These are phyloP conservation scores for Timandra comae DNA, from an alignment of 2,888 invertebrate genomes.

Conservation along the genomic window DNA sequence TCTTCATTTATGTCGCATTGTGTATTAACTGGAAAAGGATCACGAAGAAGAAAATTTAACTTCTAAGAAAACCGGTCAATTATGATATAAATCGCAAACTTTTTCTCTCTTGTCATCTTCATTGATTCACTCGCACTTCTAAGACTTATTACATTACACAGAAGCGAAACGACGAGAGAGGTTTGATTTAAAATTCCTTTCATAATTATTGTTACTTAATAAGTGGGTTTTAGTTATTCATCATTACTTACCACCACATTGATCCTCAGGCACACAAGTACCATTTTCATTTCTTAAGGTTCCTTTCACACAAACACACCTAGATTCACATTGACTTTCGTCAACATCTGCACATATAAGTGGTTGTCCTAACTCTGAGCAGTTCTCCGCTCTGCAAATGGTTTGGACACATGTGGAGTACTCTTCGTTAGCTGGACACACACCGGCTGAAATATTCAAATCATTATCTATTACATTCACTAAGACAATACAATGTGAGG, in stretches of 20 bases:
- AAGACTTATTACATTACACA: too few species aligned
- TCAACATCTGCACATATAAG: constrained; percentile 14
- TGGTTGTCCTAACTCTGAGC: constrained; percentile 11
- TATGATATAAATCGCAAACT: too few species aligned
- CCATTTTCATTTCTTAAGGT: constrained; percentile 10
- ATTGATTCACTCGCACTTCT: too few species aligned
- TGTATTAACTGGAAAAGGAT: too few species aligned
- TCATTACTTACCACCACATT: constrained; percentile 4
- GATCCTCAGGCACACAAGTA: constrained; percentile 8
- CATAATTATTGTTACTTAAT: too few species aligned
- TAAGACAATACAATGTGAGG: too few species aligned
- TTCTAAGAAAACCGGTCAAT: too few species aligned
- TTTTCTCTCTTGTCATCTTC: too few species aligned
- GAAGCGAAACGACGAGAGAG: too few species aligned
- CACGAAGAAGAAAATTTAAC: too few species aligned
- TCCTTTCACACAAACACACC: constrained; percentile 17
- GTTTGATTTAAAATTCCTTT: too few species aligned
- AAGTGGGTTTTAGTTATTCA: constrained; percentile 12
- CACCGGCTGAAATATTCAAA: constrained; percentile 17
- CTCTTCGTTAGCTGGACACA: constrained; percentile 19
- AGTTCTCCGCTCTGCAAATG: constrained; percentile 18
- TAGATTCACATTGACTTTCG: constrained; percentile 2
- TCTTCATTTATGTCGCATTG: constrained; percentile 20
- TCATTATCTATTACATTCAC: too few species aligned
- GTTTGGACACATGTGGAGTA: constrained; percentile 20